A percentile compares a stretch with the other conserved stretches of the same genome.
These are phyloP conservation scores for Hemiscyllium ocellatum DNA, from an alignment of 2,113 vertebrate genomes.

Conservation along the genomic window DNA sequence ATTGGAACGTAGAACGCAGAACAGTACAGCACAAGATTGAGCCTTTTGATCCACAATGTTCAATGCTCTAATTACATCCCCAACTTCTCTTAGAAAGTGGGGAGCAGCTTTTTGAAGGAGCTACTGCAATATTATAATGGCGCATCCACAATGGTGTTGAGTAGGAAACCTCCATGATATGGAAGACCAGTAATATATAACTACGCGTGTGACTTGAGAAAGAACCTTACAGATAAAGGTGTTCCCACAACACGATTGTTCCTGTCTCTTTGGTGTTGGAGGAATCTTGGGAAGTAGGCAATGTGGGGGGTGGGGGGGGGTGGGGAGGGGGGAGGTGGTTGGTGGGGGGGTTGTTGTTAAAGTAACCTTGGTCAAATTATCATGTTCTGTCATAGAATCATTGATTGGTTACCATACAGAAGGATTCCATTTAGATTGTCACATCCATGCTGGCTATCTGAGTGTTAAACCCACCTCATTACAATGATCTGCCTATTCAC, in stretches of 20 bases:
- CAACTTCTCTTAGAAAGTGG: background rate
- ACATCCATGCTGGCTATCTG: too few relatives aligned
- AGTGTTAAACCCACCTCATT: too few relatives aligned
- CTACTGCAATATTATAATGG: background rate
- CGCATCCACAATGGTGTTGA: background rate
- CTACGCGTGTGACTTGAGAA: background rate
- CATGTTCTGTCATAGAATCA: background rate
- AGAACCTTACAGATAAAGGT: background rate
- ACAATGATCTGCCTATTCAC: too few relatives aligned
- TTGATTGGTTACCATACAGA: too few relatives aligned
- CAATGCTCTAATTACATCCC: background rate
- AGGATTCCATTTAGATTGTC: too few relatives aligned
- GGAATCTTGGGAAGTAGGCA: background rate
- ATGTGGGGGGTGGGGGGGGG: background rate
- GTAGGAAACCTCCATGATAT: background rate
- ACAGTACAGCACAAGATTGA: too few relatives aligned
- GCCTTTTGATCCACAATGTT: too few relatives aligned
- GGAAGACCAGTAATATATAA: background rate
- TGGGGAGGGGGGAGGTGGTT: background rate
- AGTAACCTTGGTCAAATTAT: background rate
- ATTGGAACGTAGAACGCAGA: too few relatives aligned
- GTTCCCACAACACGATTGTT: background rate
- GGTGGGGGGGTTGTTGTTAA: background rate
- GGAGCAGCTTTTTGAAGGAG: background rate
- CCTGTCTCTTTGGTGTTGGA: background rate